These are phyloP conservation scores for Rhinella marina DNA, from an alignment of 2,797 vertebrate genomes.

Conservation along the genomic window DNA sequence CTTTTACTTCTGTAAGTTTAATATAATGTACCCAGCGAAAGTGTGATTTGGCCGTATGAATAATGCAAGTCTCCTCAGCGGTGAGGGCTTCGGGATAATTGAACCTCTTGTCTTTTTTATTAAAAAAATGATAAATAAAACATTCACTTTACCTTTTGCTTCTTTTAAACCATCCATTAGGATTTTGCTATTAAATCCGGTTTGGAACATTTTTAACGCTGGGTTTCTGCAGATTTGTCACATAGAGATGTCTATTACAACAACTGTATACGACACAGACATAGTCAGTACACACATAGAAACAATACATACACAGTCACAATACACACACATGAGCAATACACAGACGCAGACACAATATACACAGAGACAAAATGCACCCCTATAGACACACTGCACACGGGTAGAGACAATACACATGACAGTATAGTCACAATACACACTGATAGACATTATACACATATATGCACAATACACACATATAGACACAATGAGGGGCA, in stretches of 20 bases:
- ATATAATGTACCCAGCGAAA: conserved; percentile 18
- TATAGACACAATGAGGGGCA: no score
- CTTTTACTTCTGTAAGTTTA: conserved; percentile 28
- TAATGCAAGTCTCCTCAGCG: conserved; percentile 8
- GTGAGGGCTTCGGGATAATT: conserved; percentile 25
- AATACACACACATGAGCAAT: not conserved
- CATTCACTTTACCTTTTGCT: conserved; percentile 29
- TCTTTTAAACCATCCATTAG: conserved; percentile 29
- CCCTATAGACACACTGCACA: no score
- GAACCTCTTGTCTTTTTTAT: conserved; percentile 43
- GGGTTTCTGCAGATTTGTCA: not conserved
- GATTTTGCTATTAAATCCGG: conserved; percentile 8
- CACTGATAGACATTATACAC: no score
- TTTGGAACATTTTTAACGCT: not conserved
- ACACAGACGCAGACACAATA: not conserved
- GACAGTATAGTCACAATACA: no score
- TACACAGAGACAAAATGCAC: not conserved
- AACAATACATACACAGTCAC: not conserved
- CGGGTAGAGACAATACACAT: no score
- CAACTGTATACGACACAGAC: not conserved
- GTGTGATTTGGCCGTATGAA: conserved; percentile 21
- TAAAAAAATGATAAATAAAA: conserved; percentile 49
- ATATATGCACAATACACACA: no score
- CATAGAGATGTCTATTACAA: not conserved
- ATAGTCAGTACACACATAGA: no score